Base-by-base conservation (phyloP, 2,888 invertebrate genomes). In the Dolichomitus sp. region DNA sequence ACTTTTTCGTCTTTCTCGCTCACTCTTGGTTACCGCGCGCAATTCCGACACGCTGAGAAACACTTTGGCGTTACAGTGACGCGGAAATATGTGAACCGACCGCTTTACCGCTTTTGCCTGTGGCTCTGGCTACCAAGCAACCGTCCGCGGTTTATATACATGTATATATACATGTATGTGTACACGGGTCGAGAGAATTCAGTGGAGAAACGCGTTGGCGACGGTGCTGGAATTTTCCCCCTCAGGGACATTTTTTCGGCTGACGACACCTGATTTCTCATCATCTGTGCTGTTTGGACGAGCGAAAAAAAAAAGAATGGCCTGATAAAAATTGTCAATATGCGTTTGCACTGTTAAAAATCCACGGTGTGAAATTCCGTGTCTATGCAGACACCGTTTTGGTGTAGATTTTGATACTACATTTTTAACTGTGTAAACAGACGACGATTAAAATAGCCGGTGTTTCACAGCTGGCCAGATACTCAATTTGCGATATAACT, bases 11-110 rank as follows among this genome's bases (percentile, higher is more conserved):
- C 40, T 73, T 27, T 61, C 48, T 57, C 30, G 45, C 61, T 75
- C 65, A 57, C 59, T 80, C 61, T 75, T 57, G 69, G 54, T 54
- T 70, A 33, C 45, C 83, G 75, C 68, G 59, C 45, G 77, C 73
- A 78, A 69, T 74, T 81, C 68, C 72, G 37, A 42, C 59, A 69
- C 76, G 76, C 75, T 78, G 73, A 66, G 68, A 85, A 83, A 83
- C 81, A 83, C 85, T 83, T 83, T 83, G 76, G 81, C 77, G 63
- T 70, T 50, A 50, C 50, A 37, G 63, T 61, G 54, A 69, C 63
- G 81, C 73, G 70, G 66, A 79, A 81, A 73, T 68, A 81, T 65
- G 80, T 72, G 74, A 65, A 78, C 74, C 69, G 59, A 48, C 42
- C 45, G 66, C 70, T 37, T 73, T 50, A 37, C 50, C 59, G 70